phyloP scores from a whole-genome alignment of 2,888 invertebrate genomes.

The Chrysomela aeneicollis region DNA sequence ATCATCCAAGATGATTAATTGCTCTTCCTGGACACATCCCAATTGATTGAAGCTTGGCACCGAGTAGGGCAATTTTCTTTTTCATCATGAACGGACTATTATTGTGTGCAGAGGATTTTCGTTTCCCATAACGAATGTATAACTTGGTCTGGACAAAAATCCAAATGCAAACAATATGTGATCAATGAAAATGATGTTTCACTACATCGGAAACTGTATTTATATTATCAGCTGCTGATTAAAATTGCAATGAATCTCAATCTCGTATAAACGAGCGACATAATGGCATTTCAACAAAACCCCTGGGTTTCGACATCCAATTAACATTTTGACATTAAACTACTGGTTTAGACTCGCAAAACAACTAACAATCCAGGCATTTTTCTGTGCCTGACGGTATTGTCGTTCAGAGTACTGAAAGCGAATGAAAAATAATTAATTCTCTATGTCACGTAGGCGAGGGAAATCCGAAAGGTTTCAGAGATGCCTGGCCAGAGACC shows the following conservation, averaged over 20 bases:
- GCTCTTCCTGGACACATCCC: not conserved
- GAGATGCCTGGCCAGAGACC: not conserved
- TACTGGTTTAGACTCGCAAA: not conserved
- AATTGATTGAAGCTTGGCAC: not conserved
- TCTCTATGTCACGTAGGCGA: not conserved
- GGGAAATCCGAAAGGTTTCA: not conserved
- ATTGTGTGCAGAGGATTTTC: not conserved
- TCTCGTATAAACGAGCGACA: too few relatives aligned
- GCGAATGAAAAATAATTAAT: constrained; percentile 11
- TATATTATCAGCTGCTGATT: too few relatives aligned
- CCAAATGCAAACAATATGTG: too few relatives aligned
- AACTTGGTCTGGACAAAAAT: too few relatives aligned
- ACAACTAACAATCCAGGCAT: not conserved
- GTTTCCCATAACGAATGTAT: too few relatives aligned
- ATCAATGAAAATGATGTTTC: too few relatives aligned
- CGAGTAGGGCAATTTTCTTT: not conserved
- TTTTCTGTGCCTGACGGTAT: not conserved
- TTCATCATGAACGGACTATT: not conserved
- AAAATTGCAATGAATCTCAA: too few relatives aligned
- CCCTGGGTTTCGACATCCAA: not conserved
- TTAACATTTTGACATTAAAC: not conserved
- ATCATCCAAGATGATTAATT: not conserved
- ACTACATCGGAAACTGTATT: too few relatives aligned
- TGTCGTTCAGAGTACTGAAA: not conserved
- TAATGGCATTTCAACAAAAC: too few relatives aligned